phyloP scores from a whole-genome alignment of 2,888 invertebrate species.

The Parelbella ahira region DNA sequence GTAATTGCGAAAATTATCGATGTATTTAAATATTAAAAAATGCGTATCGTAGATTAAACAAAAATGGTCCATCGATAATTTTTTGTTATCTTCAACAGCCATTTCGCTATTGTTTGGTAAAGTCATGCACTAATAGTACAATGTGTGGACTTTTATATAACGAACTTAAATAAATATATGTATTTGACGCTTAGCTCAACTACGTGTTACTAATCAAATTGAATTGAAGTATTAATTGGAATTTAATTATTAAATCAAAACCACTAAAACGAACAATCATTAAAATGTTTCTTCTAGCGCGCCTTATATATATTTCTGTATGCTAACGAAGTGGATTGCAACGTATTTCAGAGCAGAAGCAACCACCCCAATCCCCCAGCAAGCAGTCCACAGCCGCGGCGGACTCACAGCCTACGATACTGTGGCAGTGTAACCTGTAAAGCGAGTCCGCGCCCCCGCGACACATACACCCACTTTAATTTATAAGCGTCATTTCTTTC shows the following conservation, averaged over 20 bases:
- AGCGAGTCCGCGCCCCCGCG: constrained; percentile 34
- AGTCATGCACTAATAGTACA: constrained; percentile 19
- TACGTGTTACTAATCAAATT: not conserved
- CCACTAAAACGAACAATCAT: no score
- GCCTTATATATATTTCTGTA: not conserved
- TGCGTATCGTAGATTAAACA: not conserved
- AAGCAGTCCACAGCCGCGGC: constrained; percentile 86
- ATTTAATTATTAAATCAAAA: no score
- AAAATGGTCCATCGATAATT: constrained; percentile 28
- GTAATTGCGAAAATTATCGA: constrained; percentile 30
- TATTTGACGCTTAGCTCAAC: constrained; percentile 17
- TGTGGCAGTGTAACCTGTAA: constrained; percentile 99
- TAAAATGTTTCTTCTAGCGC: no score
- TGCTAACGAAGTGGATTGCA: constrained; percentile 22
- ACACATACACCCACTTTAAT: constrained; percentile 24
- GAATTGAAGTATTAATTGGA: no score
- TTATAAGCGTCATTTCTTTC: constrained; percentile 24
- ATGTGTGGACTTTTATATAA: constrained; percentile 16
- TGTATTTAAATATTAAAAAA: not conserved
- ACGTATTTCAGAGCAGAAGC: constrained; percentile 91
- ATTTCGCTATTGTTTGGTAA: constrained; percentile 11
- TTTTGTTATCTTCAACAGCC: constrained; percentile 25
- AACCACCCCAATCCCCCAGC: constrained; percentile 86
- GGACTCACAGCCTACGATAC: constrained; percentile 99
- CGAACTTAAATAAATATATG: constrained; percentile 1